Conservation (phyloP, 1,140 invertebrate species). For the Meloidogyne hapla region DNA sequence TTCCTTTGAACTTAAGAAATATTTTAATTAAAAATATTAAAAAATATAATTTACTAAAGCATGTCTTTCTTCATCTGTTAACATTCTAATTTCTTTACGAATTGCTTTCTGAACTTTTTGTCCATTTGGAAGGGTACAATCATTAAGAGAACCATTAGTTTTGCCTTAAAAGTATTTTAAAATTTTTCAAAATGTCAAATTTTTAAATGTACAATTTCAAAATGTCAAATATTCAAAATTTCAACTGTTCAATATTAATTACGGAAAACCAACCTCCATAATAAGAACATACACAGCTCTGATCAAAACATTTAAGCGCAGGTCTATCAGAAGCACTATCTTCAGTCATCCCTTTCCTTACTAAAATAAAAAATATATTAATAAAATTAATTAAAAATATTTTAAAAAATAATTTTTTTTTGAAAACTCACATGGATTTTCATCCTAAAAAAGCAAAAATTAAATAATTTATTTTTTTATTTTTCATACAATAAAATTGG, state of each 20-base stretch:
- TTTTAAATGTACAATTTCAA: too few species aligned
- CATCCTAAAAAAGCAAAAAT: too few species aligned
- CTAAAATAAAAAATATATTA: not conserved
- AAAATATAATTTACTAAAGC: conserved; percentile 14
- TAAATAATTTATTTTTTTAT: too few species aligned
- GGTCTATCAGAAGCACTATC: too few species aligned
- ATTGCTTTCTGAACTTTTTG: conserved; percentile 33
- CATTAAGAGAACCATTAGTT: not conserved
- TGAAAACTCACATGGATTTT: not conserved
- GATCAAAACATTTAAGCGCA: too few species aligned
- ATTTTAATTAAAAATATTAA: not conserved
- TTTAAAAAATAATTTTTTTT: not conserved
- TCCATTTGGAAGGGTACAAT: not conserved
- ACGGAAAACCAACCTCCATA: too few species aligned
- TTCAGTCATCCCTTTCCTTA: not conserved
- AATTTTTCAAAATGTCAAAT: not conserved
- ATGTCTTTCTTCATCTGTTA: conserved; percentile 35
- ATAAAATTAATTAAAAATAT: not conserved
- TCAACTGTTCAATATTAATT: too few species aligned
- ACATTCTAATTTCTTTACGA: conserved; percentile 48
- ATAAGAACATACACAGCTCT: too few species aligned
- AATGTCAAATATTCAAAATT: too few species aligned
- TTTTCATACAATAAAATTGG: not conserved
- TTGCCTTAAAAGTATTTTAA: not conserved
- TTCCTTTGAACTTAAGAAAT: conserved; percentile 39